Percentiles rank a stretch among this genome's conserved stretches.
These are phyloP conservation scores for Thaumetopoea pityocampa DNA, from an alignment of 1,140 invertebrate species.

Conservation along the genomic window DNA sequence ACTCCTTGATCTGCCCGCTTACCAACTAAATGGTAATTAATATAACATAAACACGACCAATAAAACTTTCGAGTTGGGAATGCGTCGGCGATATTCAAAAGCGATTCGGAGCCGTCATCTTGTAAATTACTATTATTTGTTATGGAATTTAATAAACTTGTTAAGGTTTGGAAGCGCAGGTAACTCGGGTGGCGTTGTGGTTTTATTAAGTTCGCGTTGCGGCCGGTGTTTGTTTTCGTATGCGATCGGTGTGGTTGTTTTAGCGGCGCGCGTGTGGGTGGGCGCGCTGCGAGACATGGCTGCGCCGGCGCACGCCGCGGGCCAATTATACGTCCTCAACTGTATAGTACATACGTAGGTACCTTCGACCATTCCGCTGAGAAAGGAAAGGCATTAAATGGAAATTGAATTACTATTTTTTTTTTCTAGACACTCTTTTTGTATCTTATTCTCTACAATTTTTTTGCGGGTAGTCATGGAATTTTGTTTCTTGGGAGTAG, in stretches of 20 bases:
- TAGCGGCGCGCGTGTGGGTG: slow-evolving; percentile 56
- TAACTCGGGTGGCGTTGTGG: slow-evolving; percentile 62
- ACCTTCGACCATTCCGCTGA: slow-evolving; percentile 35
- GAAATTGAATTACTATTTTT: no score
- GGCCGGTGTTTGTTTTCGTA: slow-evolving; percentile 68
- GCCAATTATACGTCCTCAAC: slow-evolving; percentile 53
- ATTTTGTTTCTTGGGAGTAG: no score
- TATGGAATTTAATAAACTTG: slow-evolving; percentile 73
- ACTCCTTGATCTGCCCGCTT: slow-evolving; percentile 24
- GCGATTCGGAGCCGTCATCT: slow-evolving; percentile 58
- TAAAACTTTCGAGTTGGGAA: slow-evolving; percentile 62
- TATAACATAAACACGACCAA: slow-evolving; percentile 44
- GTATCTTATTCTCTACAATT: no score
- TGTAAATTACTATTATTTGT: slow-evolving; percentile 72
- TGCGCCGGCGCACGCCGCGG: slow-evolving; percentile 44
- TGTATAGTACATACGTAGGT: slow-evolving; percentile 36
- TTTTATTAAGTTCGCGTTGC: slow-evolving; percentile 68
- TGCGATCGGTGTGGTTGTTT: slow-evolving; percentile 57
- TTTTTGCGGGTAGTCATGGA: no score
- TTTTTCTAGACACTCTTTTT: no score
- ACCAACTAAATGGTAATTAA: slow-evolving; percentile 35
- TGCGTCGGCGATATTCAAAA: slow-evolving; percentile 63
- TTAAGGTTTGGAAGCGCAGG: slow-evolving; percentile 66
- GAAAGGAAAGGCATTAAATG: no score
- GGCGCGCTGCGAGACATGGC: slow-evolving; percentile 58